A percentile compares a stretch with the other conserved stretches of the same genome.
Conservation (phyloP, 2,797 vertebrate species). For the Arnoldichthys spilopterus region DNA sequence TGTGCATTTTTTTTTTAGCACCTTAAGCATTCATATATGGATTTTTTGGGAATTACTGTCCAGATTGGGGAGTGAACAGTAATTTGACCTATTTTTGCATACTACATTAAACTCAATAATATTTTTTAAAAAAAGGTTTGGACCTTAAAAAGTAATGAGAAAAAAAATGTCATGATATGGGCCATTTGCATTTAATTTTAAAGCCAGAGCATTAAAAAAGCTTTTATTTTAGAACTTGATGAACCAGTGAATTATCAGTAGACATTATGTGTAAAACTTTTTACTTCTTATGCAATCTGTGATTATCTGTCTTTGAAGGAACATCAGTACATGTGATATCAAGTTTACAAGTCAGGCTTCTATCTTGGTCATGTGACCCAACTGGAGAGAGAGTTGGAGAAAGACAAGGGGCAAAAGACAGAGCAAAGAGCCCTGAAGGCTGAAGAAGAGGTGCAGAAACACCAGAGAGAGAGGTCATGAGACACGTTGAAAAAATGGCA, state of each 20-base stretch:
- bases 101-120: not conserved
- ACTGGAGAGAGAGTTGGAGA: conserved; percentile 77
- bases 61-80: no score
- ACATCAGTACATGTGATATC: conserved; percentile 3
- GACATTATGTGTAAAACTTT: not conserved
- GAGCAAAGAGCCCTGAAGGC: conserved; percentile 69
- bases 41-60: no score
- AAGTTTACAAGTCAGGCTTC: not conserved
- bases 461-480: conserved; percentile 63
- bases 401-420: conserved; percentile 69
- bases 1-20: no score
- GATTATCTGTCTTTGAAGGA: not conserved
- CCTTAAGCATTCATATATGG: no score
- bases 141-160: no score
- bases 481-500: not conserved
- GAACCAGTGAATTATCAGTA: not conserved
- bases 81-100: no score
- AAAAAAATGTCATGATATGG: no score
- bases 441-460: conserved; percentile 68
- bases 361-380: conserved; percentile 67
- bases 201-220: not conserved
- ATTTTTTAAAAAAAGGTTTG: no score
- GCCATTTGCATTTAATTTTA: no score
- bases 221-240: conserved; percentile 6
- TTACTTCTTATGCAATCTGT: not conserved